A percentile compares a stretch with the other conserved stretches of the same genome.
These are phyloP conservation scores for Nasonovia ribisnigri DNA, from an alignment of 2,888 invertebrate genomes.

Conservation along the genomic window DNA sequence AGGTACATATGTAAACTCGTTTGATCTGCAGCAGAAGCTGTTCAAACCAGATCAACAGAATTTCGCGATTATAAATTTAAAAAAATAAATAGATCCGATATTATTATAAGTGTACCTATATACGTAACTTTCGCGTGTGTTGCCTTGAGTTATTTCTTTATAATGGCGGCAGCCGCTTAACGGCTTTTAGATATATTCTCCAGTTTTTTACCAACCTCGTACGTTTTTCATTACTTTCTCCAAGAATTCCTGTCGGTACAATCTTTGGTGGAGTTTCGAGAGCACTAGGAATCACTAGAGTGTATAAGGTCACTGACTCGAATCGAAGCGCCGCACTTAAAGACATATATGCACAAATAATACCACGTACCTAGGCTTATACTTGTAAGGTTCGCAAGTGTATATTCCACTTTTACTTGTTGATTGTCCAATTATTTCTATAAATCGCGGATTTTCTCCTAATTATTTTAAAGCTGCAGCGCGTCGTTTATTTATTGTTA, in stretches of 20 bases:
- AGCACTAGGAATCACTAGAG: slow-evolving; percentile 47
- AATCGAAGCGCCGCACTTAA: slow-evolving; percentile 29
- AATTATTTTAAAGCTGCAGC: background rate
- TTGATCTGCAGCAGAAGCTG: background rate
- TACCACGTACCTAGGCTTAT: background rate
- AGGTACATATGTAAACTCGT: background rate
- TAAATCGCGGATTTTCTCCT: slow-evolving; percentile 14
- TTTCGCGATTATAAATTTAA: background rate
- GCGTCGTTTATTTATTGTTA: background rate
- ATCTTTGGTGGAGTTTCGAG: slow-evolving; percentile 47
- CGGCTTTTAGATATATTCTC: slow-evolving; percentile 38
- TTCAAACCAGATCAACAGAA: slow-evolving; percentile 7
- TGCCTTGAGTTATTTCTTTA: slow-evolving; percentile 6
- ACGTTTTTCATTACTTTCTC: slow-evolving; percentile 56
- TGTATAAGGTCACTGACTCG: slow-evolving; percentile 55
- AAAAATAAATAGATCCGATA: background rate
- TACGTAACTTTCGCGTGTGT: slow-evolving; percentile 31
- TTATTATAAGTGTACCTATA: background rate
- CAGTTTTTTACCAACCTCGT: slow-evolving; percentile 41
- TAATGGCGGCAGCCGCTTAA: background rate
- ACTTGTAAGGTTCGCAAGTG: slow-evolving; percentile 7
- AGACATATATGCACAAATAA: background rate
- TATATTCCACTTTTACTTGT: slow-evolving; percentile 32
- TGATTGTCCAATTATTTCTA: slow-evolving; percentile 35
- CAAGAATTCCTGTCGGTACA: slow-evolving; percentile 10